Evolutionary conservation across 2,888 invertebrate genomes (phyloP).

Genomic region (Spisula solida): DNA sequence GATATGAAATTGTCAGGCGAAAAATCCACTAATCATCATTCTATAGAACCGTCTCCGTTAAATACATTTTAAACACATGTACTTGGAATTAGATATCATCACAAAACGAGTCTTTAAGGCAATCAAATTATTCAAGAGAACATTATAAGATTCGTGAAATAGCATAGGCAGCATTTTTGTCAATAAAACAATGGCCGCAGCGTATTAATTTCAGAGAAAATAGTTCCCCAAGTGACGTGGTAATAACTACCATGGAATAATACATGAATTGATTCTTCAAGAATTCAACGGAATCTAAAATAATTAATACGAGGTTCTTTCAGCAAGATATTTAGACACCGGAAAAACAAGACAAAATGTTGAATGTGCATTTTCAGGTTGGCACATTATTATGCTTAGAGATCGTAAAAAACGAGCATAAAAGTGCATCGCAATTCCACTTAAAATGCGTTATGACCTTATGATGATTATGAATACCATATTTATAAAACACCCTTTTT

Average conservation of each 20-base stretch:
- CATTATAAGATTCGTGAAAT: background rate
- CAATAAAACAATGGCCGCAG: conserved; percentile 54
- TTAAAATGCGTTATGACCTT: too few species aligned
- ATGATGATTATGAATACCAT: too few species aligned
- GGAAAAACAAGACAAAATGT: background rate
- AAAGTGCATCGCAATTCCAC: background rate
- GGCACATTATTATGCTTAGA: background rate
- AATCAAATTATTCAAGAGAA: conserved; percentile 9
- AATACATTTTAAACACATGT: conserved; percentile 1
- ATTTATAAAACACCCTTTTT: too few species aligned
- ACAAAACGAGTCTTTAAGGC: background rate
- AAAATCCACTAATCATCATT: too few species aligned
- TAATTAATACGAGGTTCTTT: background rate
- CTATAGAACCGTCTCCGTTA: too few species aligned
- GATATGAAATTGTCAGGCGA: too few species aligned
- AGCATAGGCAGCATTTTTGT: conserved; percentile 2
- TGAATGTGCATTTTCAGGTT: background rate
- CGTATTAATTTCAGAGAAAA: conserved; percentile 53
- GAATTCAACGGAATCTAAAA: background rate
- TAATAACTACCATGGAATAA: conserved; percentile 51
- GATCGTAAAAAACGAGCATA: background rate
- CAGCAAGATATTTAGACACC: background rate
- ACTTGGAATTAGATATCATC: background rate
- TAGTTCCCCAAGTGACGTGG: conserved; percentile 51
- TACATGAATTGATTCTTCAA: conserved; percentile 45